Evolutionary conservation across 2,113 vertebrate genomes (phyloP).

Genomic region (Laterallus jamaicensis): DNA sequence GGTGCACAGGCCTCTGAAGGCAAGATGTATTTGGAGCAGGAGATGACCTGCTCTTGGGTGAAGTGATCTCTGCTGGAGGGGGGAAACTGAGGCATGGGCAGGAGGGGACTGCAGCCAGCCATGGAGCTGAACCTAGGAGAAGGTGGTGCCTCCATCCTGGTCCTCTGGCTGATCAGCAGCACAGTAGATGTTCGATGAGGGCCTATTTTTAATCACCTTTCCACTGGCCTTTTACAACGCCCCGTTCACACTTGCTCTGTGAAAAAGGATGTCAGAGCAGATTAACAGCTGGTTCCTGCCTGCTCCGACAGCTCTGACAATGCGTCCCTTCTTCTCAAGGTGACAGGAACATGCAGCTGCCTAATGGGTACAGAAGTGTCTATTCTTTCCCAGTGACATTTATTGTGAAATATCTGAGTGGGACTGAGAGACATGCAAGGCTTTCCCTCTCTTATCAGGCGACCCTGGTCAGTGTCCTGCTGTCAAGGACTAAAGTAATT

Average conservation of each 20-base stretch:
- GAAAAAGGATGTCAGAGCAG: slow-evolving; percentile 62
- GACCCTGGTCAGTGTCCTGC: slow-evolving; percentile 90
- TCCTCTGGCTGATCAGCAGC: fast-evolving
- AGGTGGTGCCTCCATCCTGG: background rate
- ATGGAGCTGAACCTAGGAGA: background rate
- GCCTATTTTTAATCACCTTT: slow-evolving; percentile 44
- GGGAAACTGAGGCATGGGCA: background rate
- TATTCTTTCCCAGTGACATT: slow-evolving; percentile 77
- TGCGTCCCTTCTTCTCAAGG: slow-evolving; percentile 66
- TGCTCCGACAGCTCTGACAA: slow-evolving; percentile 62
- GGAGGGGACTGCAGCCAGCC: background rate
- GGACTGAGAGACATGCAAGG: slow-evolving; percentile 72
- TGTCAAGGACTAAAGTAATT: slow-evolving; percentile 91
- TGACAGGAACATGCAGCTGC: slow-evolving; percentile 76
- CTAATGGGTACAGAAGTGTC: slow-evolving; percentile 78
- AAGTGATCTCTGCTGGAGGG: background rate
- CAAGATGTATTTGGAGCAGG: background rate
- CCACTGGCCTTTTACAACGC: background rate
- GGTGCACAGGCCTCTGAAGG: background rate
- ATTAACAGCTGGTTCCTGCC: slow-evolving; percentile 71
- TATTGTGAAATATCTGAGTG: slow-evolving; percentile 78
- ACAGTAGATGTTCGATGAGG: background rate
- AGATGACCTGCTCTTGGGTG: background rate
- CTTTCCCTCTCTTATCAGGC: slow-evolving; percentile 82
- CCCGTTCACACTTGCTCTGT: slow-evolving; percentile 49